phyloP scores from a whole-genome alignment of 1,140 invertebrate genomes.

The Microplitis mediator region DNA sequence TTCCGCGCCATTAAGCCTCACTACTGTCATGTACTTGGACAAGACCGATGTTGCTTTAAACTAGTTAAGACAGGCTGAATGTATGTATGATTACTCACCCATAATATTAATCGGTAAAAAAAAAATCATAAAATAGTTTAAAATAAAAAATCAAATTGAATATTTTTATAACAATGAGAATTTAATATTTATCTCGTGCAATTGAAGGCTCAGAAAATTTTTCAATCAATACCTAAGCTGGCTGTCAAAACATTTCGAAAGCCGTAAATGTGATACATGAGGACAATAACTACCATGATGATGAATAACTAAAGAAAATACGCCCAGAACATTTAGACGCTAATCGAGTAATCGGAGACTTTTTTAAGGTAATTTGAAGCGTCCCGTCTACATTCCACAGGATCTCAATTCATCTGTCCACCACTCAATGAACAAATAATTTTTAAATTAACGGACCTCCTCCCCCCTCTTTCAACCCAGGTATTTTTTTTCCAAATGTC shows the following conservation, averaged over 20 bases:
- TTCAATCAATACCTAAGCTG: constrained; percentile 26
- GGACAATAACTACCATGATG: constrained; percentile 12
- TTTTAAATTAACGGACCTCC: neutral
- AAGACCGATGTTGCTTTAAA: constrained; percentile 51
- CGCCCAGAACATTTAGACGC: constrained; percentile 38
- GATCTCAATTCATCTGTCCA: constrained; percentile 4
- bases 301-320: constrained; percentile 1
- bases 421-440: neutral
- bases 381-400: constrained; percentile 22
- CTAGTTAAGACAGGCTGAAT: constrained; percentile 50
- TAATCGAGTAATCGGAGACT: constrained; percentile 57
- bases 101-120: too few species aligned
- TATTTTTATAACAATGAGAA: neutral
- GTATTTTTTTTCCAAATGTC: neutral
- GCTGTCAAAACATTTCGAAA: constrained; percentile 53
- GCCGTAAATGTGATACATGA: neutral
- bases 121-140: too few species aligned
- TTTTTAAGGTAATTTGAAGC: constrained; percentile 48
- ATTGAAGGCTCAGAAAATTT: too few species aligned
- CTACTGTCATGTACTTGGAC: constrained; percentile 33
- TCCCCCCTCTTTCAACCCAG: neutral
- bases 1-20: constrained; percentile 58
- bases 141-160: too few species aligned
- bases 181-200: neutral
- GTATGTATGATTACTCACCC: neutral